Evolutionary conservation across 2,113 vertebrate genomes (phyloP), one percentile per base, ranked within the genome.

Genomic region (Pyxicephalus adspersus): DNA sequence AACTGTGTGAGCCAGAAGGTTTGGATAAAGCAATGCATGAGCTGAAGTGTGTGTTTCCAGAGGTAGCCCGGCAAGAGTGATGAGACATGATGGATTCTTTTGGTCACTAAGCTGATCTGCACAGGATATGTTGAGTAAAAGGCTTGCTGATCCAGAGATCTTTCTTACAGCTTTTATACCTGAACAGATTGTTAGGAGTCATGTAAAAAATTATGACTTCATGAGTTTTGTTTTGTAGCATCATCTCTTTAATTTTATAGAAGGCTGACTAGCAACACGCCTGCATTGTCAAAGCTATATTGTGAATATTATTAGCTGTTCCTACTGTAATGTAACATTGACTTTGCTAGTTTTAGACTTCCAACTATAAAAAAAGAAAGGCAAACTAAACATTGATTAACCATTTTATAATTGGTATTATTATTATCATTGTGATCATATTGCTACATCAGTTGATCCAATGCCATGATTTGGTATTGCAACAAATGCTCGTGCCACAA

Each of bases 61-160:
- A 45, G 18, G 26, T 51, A 23, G 52, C 2, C 5, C 54, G n/a
- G 52, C 28, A 61, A 38, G 66, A 80, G 18, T 80, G 77, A 20
- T 80, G 77, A 31, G 77, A 71, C 77, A 80, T 80, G 34, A 25
- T 71, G 34, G 55, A 29, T 80, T 23, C 17, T 63, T 13, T 50
- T 3, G 2, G 38, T 9, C 16, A 16, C 16, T 15, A 3, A 58
- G 2, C 7, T 25, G 8, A 19, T 6, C 18, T 60, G n/a, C 25
- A 66, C 45, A 61, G 26, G 26, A 55, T 29, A 34, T 7, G 29
- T 15, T 60, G 28, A 76, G 20, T 6, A 13, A 11, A 65, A 26
- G 38, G 8, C 38, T n/a, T 65, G 45, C 25, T 54, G 67, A n/a
- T 7, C 20, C 16, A n/a, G 15, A 17, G 22, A 18, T 5, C 52